Conservation (phyloP, 2,888 invertebrate species). For the Drosophila peninsularis region DNA sequence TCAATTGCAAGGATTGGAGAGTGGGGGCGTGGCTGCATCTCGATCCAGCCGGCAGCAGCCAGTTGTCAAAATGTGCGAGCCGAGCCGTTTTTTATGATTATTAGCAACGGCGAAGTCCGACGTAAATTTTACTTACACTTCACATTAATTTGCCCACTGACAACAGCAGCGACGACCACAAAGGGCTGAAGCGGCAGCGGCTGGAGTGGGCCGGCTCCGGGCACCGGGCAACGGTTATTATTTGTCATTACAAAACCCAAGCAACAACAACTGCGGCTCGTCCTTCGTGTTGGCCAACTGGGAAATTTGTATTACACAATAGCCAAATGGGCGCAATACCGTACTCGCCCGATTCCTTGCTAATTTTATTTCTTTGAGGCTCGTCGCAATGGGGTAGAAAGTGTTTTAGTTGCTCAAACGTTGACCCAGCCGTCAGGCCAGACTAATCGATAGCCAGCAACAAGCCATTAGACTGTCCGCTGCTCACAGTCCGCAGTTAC, state of each 20-base stretch:
- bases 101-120: slow-evolving; percentile 58
- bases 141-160: slow-evolving; percentile 71
- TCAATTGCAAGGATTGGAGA: slow-evolving; percentile 48
- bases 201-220: slow-evolving; percentile 6
- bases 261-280: slow-evolving; percentile 30
- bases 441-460: slow-evolving; percentile 73
- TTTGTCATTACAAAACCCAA: slow-evolving; percentile 69
- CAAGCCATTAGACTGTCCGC: slow-evolving; percentile 42
- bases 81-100: slow-evolving; percentile 73
- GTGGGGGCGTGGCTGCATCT: slow-evolving; percentile 19
- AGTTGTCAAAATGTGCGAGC: slow-evolving; percentile 64
- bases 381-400: slow-evolving; percentile 69
- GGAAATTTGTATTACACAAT: slow-evolving; percentile 39
- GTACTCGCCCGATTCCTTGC: slow-evolving; percentile 34
- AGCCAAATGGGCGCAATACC: slow-evolving; percentile 29
- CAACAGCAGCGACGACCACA: slow-evolving; percentile 26
- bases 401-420: slow-evolving; percentile 73
- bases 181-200: slow-evolving; percentile 14
- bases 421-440: slow-evolving; percentile 63
- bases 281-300: slow-evolving; percentile 10
- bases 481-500: slow-evolving; percentile 32
- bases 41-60: slow-evolving; percentile 18
- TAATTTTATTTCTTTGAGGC: slow-evolving; percentile 40
- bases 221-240: slow-evolving; percentile 64
- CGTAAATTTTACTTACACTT: slow-evolving; percentile 79